Evolutionary conservation across 1,140 invertebrate genomes (phyloP).

Genomic region (Heliothis subflexa): DNA sequence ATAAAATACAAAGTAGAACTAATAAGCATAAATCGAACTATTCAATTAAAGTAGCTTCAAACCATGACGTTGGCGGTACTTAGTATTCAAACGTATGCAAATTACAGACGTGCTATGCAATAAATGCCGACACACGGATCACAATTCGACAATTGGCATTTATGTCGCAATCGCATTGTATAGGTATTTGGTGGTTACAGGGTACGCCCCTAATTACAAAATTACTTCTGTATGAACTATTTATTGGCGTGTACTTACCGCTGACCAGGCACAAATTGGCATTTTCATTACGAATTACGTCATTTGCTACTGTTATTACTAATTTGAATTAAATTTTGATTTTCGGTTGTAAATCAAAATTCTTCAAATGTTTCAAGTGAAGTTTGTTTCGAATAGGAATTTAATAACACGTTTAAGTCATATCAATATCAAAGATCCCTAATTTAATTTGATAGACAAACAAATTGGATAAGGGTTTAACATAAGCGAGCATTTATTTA

Average conservation of each 20-base stretch:
- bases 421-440: not conserved
- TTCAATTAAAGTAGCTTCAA: slow-evolving; percentile 84
- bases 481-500: too few species aligned
- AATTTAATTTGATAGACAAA: not conserved
- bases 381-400: slow-evolving; percentile 22
- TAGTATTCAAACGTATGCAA: slow-evolving; percentile 86
- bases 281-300: slow-evolving; percentile 37
- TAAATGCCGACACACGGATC: slow-evolving; percentile 85
- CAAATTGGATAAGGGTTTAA: not conserved
- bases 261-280: slow-evolving; percentile 9
- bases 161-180: slow-evolving; percentile 78
- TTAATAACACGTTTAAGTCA: slow-evolving; percentile 34
- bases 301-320: slow-evolving; percentile 31
- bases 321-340: slow-evolving; percentile 43
- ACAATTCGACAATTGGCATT: slow-evolving; percentile 85
- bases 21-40: slow-evolving; percentile 83
- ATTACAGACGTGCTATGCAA: slow-evolving; percentile 85
- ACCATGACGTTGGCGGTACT: slow-evolving; percentile 79
- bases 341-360: slow-evolving; percentile 14
- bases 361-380: slow-evolving; percentile 35
- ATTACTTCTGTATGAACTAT: slow-evolving; percentile 41
- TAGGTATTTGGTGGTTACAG: slow-evolving; percentile 50
- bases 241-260: not conserved
- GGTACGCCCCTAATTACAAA: slow-evolving; percentile 44
- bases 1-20: slow-evolving; percentile 71